Conservation (phyloP, 2,113 vertebrate species). For the Galemys pyrenaicus region DNA sequence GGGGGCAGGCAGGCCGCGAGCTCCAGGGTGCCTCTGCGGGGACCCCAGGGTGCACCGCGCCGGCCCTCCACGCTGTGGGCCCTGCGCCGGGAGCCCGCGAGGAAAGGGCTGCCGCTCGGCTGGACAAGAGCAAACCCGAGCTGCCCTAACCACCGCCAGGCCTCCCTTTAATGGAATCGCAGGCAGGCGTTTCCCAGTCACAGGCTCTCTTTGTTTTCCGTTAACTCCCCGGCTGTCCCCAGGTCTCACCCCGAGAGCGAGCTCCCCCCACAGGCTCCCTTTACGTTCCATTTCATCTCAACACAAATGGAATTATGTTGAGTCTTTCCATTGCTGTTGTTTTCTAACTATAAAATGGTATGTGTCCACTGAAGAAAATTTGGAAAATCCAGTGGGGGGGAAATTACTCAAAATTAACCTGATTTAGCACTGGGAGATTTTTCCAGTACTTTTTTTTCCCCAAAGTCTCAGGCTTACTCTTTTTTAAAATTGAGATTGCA, state of each 20-base stretch:
- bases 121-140: no score
- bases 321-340: not conserved
- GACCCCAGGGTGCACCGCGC: not conserved
- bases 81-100: no score
- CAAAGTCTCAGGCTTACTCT: not conserved
- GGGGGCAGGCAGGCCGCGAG: not conserved
- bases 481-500: not conserved
- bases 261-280: not conserved
- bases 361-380: not conserved
- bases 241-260: no score
- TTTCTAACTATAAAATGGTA: not conserved
- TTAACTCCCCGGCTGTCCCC: not conserved
- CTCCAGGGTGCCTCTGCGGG: accelerated
- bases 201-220: not conserved
- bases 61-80: not conserved
- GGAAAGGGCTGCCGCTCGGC: no score
- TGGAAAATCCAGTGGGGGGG: not conserved
- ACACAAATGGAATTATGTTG: not conserved
- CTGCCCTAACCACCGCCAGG: no score
- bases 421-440: not conserved
- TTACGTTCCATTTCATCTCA: not conserved
- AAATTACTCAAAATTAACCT: constrained; percentile 4
- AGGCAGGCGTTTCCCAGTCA: no score
- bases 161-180: no score
- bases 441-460: not conserved